Evolutionary conservation across 2,888 invertebrate species (phyloP).

Genomic region (Drosophila diplacantha): DNA sequence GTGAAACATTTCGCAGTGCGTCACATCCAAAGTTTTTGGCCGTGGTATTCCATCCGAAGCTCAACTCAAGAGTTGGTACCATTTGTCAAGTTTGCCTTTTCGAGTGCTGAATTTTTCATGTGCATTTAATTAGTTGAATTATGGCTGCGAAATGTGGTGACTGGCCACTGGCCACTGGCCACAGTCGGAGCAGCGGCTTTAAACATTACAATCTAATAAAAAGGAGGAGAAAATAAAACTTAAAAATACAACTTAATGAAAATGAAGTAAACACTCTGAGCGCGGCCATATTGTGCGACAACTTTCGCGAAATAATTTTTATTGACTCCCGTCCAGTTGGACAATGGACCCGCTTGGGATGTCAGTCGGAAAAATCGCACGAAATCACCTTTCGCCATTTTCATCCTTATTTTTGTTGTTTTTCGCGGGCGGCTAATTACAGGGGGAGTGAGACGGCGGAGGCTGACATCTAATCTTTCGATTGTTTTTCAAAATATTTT

Average conservation of each 20-base stretch:
- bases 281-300: constrained; percentile 68
- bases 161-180: constrained; percentile 14
- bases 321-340: constrained; percentile 44
- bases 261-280: constrained; percentile 65
- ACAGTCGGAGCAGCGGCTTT: constrained; percentile 30
- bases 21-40: constrained; percentile 48
- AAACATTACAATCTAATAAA: constrained; percentile 62
- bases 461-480: constrained; percentile 1
- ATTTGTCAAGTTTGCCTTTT: constrained; percentile 65
- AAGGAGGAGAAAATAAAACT: constrained; percentile 59
- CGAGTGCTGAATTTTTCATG: constrained; percentile 73
- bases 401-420: constrained; percentile 8
- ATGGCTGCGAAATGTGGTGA: constrained; percentile 69
- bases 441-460: background rate
- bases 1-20: constrained; percentile 64
- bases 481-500: constrained; percentile 9
- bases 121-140: constrained; percentile 73
- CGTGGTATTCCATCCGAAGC: constrained; percentile 40
- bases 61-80: constrained; percentile 15
- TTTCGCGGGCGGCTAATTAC: constrained; percentile 23
- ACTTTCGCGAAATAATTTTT: constrained; percentile 65
- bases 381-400: constrained; percentile 37
- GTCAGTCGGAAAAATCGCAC: constrained; percentile 29
- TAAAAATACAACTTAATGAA: constrained; percentile 47
- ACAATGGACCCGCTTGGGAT: constrained; percentile 32